Evolutionary conservation across 2,888 invertebrate species (phyloP), one percentile per base, ranked within the genome.

Genomic region (Epirrhoe tristata): DNA sequence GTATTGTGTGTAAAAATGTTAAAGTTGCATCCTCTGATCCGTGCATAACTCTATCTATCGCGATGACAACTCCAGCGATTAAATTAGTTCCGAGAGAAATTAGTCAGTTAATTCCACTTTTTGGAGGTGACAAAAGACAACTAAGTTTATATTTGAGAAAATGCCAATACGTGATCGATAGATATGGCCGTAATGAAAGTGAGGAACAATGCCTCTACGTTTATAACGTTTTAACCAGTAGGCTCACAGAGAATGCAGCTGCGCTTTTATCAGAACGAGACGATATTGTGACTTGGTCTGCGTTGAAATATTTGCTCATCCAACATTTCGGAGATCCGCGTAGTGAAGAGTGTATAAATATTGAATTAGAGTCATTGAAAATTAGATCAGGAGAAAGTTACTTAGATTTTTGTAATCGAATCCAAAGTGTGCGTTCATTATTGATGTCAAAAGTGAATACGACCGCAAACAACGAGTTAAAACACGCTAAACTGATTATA

Each of bases 291-390:
- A 56, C 62, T 16, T 73, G 66, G 67, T 34, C 32, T 2, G 61
- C 59, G 5, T 64, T 43, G 43, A 43, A 43, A n/a, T 5, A 43
- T 7, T 43, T 43, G 43, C 43, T 43, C 10, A 36, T 43, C 68
- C 67, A 69, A 32, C 69, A 68, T 53, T 73, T 73, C 46, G 72
- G 72, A 6, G 68, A 71, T 32, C 72, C 72, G 0, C 14, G 71
- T 10, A 61, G 56, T 6, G 72, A 74, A 50, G 54, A 61, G 7
- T 71, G 67, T 36, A 59, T 71, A 3, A 58, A 64, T 5, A 70
- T 68, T 4, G 56, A 74, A 60, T 50, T 72, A 55, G 68, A 72
- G 36, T 56, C 48, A 0, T 14, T 65, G 0, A 58, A 62, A 53
- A 70, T 71, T 6, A 63, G 43, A 43, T 52, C 51, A 4, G 60